Evolutionary conservation across 2,888 invertebrate species (phyloP).

Genomic region (Meandrusa payeni): DNA sequence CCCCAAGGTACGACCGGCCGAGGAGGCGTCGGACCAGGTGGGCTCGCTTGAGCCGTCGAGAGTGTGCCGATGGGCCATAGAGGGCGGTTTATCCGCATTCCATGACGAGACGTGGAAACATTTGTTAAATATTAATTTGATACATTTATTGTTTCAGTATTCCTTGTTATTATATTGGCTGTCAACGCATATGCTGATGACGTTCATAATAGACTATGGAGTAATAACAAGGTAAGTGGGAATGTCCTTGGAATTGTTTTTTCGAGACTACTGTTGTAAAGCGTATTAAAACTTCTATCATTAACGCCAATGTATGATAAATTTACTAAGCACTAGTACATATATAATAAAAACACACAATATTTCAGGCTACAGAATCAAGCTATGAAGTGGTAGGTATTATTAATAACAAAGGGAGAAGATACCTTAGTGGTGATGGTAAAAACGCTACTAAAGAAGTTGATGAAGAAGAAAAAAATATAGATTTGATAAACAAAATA

Average conservation of each 20-base stretch:
- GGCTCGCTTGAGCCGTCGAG: no score
- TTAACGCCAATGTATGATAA: no score
- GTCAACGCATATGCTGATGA: not conserved
- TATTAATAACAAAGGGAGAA: constrained; percentile 9
- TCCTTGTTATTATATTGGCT: not conserved
- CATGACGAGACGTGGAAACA: no score
- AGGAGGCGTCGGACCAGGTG: no score
- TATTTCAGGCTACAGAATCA: constrained; percentile 1
- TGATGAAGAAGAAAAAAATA: not conserved
- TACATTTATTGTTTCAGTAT: constrained; percentile 11
- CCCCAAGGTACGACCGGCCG: no score
- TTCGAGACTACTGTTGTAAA: no score
- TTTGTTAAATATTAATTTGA: no score
- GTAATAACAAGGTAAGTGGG: constrained; percentile 3
- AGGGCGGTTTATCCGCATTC: no score
- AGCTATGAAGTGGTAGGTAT: not conserved
- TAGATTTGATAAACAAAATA: not conserved
- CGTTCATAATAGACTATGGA: not conserved
- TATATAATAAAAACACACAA: not conserved
- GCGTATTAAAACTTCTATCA: no score
- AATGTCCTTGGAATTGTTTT: no score
- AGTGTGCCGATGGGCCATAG: no score
- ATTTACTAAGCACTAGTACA: no score
- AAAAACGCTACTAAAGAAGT: not conserved
- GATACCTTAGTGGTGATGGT: not conserved